Base-by-base conservation (phyloP, 2,888 invertebrate species). In the Cataglyphis livida region DNA sequence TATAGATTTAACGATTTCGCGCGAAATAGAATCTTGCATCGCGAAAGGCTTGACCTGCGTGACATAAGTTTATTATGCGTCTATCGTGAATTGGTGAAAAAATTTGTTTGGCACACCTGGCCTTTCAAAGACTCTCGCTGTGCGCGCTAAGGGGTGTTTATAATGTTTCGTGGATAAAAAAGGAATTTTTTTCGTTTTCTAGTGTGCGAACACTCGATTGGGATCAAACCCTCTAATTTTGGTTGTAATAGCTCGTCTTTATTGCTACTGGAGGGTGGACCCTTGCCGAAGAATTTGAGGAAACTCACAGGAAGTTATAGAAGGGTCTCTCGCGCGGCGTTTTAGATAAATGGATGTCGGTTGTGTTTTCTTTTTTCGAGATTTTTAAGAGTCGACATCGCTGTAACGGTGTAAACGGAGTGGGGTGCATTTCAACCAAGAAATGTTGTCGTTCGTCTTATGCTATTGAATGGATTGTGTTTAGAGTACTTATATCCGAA, bases 161-260 rank as follows among this genome's bases (percentile, higher is more conserved):
- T 88, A 90, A 82, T 81, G 85, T 90, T 90, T 85, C 84, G 74
- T 32, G 84, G 57, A 64, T 66, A 85, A 87, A 83, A 89, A 85
- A 87, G 74, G 85, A 87, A 89, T 83, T 88, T 87, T 84, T 85
- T 81, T 82, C 62, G 41, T 78, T 82, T 81, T 84, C 84, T 71
- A 70, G 57, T 66, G 51, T 59, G 35, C 82, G 76, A 84, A 82
- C 84, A 83, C 83, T 81, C 81, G 68, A 85, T 73, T 84, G 85
- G 88, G 86, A 89, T 87, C 87, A 87, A 92, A 93, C 92, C 93
- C 92, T 93, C 90, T 93, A 94, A 94, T 93, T 93, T 94, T 79
- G 90, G 87, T 89, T 91, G 89, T 92, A 93, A 93, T 91, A 90
- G 92, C 87, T 85, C 84, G 87, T 87, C 89, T 87, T 89, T 90